Percentiles rank a stretch among this genome's conserved stretches.
phyloP scores from a whole-genome alignment of 1,140 invertebrate genomes.

The Temnothorax curvispinosus region DNA sequence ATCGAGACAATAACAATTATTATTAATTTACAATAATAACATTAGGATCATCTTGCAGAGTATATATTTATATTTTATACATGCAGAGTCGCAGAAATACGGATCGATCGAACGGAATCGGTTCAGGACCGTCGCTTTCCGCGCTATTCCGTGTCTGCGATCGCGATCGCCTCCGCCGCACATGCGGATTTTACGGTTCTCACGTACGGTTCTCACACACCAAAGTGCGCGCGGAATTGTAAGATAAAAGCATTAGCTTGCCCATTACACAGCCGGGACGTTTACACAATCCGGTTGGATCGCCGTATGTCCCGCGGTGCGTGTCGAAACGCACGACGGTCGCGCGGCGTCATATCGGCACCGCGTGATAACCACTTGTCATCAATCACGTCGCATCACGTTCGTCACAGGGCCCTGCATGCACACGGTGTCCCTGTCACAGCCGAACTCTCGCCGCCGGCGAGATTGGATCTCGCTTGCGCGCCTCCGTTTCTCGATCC shows the following conservation, averaged over 20 bases:
- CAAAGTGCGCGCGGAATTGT: neutral
- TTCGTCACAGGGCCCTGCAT: conserved; percentile 14
- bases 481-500: conserved; percentile 43
- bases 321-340: conserved; percentile 6
- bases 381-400: conserved; percentile 54
- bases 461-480: conserved; percentile 21
- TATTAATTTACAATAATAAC: conserved; percentile 2
- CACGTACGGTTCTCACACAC: neutral
- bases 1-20: neutral
- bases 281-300: conserved; percentile 48
- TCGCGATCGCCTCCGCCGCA: neutral
- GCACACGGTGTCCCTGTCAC: neutral
- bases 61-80: neutral
- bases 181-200: neutral
- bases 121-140: neutral
- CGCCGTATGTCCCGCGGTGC: conserved; percentile 6
- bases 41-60: neutral
- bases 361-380: conserved; percentile 27
- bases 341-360: conserved; percentile 27
- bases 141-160: neutral
- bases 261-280: conserved; percentile 5
- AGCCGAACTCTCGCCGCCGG: conserved; percentile 3
- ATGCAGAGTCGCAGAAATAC: neutral
- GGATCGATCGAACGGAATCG: neutral
- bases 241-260: conserved; percentile 16